Base-by-base conservation (phyloP, 2,888 invertebrate genomes). In the Agrochola lota region DNA sequence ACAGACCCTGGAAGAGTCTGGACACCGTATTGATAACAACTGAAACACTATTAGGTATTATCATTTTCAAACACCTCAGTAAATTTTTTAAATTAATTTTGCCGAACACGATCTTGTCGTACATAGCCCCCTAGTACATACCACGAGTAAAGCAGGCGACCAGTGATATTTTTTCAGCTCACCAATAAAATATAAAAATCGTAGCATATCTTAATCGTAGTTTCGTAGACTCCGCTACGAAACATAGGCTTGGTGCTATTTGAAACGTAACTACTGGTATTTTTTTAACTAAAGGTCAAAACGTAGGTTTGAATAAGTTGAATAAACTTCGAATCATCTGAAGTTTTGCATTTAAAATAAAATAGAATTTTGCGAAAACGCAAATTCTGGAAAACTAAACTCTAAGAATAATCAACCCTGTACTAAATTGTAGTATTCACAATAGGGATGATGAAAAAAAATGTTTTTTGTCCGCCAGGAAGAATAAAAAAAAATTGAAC, bases 171-270 rank as follows among this genome's bases (percentile, higher is more conserved):
- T 35, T 72, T n/a, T n/a, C 6, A 72, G 6, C 6, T 26, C 49
- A 40, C 15, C n/a, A 59, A 26, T 55, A 52, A 64, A 67, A 68
- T n/a, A 49, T 49, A 26, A 30, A 74, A 60, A 20, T 17, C 15
- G 71, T 72, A 69, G 52, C 64, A 55, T 35, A 80, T 70, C n/a
- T n/a, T n/a, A n/a, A n/a, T 73, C 59, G 64, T 78, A 73, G 78
- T 46, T 7, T 11, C 23, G 67, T 49, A 67, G 78, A 59, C 57
- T n/a, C 43, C 6, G 20, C 60, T 62, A 66, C 35, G 11, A 26
- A 57, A 23, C n/a, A 62, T 40, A 49, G 66, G 26, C 59, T 26
- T 40, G 9, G 20, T 60, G 35, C 3, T 49, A n/a, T 46, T 46
- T 35, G 8, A 69, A 49, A n/a, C 0, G 23, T 17, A 23, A 52